Percentiles rank a stretch among this genome's conserved stretches.
Evolutionary conservation across 2,888 invertebrate genomes (phyloP).

Genomic region (Clanis bilineata): DNA sequence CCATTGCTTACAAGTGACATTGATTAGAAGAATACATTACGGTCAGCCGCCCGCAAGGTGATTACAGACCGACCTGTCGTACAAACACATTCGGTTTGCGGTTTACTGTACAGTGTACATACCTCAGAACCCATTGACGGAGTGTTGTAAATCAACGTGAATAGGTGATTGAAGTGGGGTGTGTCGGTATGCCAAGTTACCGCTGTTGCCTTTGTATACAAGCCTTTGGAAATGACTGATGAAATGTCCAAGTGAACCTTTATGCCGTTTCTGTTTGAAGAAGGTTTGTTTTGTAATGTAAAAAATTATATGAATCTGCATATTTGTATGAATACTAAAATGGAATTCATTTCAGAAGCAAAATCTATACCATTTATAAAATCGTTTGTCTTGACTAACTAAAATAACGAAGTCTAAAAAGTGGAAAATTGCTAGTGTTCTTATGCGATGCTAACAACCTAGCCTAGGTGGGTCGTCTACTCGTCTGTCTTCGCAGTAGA

Average conservation of each 20-base stretch:
- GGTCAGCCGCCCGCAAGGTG: neutral
- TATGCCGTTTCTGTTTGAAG: neutral
- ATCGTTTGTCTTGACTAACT: no score
- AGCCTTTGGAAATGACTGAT: neutral
- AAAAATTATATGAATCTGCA: no score
- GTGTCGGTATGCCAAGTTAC: neutral
- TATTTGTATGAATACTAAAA: no score
- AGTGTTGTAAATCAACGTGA: slow-evolving; percentile 10
- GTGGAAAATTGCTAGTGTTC: no score
- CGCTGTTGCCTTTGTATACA: neutral
- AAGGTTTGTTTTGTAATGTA: no score
- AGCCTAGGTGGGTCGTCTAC: no score
- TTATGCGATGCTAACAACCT: no score
- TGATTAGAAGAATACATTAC: slow-evolving; percentile 8
- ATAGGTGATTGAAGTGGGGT: slow-evolving; percentile 1
- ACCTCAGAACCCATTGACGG: slow-evolving; percentile 1
- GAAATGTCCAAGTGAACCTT: neutral
- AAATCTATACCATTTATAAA: no score
- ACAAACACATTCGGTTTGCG: slow-evolving; percentile 7
- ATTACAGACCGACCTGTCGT: neutral
- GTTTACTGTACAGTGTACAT: neutral
- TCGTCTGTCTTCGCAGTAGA: no score
- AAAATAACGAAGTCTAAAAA: no score
- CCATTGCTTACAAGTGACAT: neutral
- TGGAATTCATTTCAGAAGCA: no score